Conservation (phyloP, 2,888 invertebrate species). For the Lasioglossum morio region DNA sequence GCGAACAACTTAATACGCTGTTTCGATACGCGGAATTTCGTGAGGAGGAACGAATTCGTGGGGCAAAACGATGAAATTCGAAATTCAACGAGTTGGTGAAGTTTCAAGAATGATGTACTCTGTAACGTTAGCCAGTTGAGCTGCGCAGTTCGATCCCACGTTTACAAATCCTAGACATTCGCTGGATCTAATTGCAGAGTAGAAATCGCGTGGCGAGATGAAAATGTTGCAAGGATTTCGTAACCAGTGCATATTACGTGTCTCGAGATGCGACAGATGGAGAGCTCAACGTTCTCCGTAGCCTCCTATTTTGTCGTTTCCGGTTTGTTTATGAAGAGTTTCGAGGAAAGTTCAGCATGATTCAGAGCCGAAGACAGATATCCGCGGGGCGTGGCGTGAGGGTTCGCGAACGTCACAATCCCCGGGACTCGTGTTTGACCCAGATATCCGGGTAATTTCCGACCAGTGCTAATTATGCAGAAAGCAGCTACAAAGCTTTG, state of each 20-base stretch:
- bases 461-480: slow-evolving; percentile 53
- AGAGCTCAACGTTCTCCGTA: neutral
- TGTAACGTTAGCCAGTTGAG: neutral
- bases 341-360: neutral
- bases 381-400: neutral
- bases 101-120: neutral
- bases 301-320: neutral
- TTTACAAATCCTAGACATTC: no score
- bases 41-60: neutral
- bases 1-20: neutral
- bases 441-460: slow-evolving; percentile 50
- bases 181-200: no score
- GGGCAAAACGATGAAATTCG: neutral
- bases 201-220: neutral
- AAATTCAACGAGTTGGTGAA: neutral
- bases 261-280: neutral
- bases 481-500: slow-evolving; percentile 34
- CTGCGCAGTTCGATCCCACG: neutral
- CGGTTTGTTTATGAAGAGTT: neutral
- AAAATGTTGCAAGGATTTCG: neutral
- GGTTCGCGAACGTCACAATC: slow-evolving; percentile 31
- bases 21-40: neutral
- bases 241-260: neutral
- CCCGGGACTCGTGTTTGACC: slow-evolving; percentile 48
- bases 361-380: slow-evolving; percentile 31